Conservation (phyloP, 2,797 vertebrate species). For the Tamandua tetradactyla region DNA sequence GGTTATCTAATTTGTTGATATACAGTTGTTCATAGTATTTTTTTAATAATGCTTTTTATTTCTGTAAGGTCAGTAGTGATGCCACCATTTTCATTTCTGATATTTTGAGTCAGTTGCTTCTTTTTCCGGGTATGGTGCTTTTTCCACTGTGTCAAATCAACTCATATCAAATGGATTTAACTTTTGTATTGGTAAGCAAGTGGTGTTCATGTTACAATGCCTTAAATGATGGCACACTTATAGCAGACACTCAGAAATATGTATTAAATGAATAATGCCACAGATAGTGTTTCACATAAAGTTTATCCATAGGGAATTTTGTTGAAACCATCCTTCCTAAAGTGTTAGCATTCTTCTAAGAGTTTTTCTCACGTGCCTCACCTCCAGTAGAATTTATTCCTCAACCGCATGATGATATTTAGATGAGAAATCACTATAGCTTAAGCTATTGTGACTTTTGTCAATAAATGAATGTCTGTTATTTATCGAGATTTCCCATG, state of each 20-base stretch:
- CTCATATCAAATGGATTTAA: background rate
- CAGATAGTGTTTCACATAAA: accelerated
- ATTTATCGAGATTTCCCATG: background rate
- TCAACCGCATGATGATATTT: background rate
- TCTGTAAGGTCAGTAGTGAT: too few relatives aligned
- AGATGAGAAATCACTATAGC: background rate
- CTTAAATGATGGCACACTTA: background rate
- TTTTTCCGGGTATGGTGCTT: background rate
- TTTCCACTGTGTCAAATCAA: background rate
- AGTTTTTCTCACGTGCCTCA: background rate
- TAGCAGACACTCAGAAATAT: too few relatives aligned
- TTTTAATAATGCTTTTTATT: too few relatives aligned
- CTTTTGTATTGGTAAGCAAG: background rate
- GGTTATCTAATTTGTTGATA: too few relatives aligned
- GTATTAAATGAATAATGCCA: background rate
- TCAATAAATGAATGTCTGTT: background rate
- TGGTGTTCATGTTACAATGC: accelerated
- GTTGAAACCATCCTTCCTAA: background rate
- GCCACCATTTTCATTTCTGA: too few relatives aligned
- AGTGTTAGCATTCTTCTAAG: background rate
- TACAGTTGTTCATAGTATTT: too few relatives aligned
- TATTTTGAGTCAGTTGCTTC: background rate
- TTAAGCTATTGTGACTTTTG: background rate
- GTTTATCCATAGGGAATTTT: background rate
- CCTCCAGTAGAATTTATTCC: background rate